Evolutionary conservation across 1,140 invertebrate species (phyloP), one percentile per base, ranked within the genome.

Genomic region (Drosophila nigromelanica): DNA sequence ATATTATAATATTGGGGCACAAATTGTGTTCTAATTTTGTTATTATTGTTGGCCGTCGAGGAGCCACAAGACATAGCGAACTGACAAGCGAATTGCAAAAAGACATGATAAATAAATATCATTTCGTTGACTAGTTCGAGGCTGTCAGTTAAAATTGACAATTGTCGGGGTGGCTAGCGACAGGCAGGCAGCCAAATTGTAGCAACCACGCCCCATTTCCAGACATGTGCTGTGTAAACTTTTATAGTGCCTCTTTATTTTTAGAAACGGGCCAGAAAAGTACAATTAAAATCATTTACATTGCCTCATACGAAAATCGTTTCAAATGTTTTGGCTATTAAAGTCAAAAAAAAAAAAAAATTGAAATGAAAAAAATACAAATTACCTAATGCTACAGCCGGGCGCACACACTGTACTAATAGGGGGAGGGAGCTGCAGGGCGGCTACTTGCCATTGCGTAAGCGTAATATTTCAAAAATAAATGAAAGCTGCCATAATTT

Each of bases 271-370:
- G 35, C 50, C 56, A 61, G 35, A 40, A 77, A 76, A 89, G 76
- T 83, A 87, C 83, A 87, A 87, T 87, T 87, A 83, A 89, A 87
- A 89, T 83, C 78, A 80, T 87, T 87, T 89, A 87, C 83, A 89
- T 79, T 78, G 62, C 63, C 48, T 33, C 66, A 45, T 45, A 54
- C 56, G 60, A 67, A 45, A 69, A 59, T 42, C 40, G 64, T 39
- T 30, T 42, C 52, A 50, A 72, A 33, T 45, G 54, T 58, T 66
- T 51, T 12, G 68, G 73, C 80, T 78, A 86, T 86, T 78, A 87
- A 86, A 72, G 21, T 67, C 51, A 37, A 50, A 54, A 67, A 45
- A 24, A 72, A 69, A 76, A 73, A 64, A 3, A 35, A 27, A 27
- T 5, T 7, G 12, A 59, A 47, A 52, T 24, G 14, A 6, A 54